Evolutionary conservation across 1,140 invertebrate genomes (phyloP).

Genomic region (Caenorhabditis briggsae): DNA sequence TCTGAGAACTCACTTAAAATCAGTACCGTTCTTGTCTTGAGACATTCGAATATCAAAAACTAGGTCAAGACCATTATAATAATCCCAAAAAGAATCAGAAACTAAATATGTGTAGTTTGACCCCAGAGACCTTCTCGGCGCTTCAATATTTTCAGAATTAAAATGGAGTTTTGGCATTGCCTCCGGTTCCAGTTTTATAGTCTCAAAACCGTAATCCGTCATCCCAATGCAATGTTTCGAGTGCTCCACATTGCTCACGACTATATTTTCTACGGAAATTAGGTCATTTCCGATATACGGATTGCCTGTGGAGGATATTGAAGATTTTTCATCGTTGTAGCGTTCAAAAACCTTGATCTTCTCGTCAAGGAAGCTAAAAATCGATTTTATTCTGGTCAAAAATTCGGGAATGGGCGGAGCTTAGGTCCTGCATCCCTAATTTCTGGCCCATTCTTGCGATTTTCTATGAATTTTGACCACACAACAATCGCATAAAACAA

Average conservation of each 20-base stretch:
- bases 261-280: neutral
- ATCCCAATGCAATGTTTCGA: neutral
- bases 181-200: too few species aligned
- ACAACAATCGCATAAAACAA: too few species aligned
- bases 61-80: neutral
- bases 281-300: neutral
- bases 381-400: neutral
- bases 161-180: neutral
- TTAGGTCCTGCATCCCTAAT: too few species aligned
- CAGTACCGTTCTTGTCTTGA: too few species aligned
- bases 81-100: neutral
- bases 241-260: conserved; percentile 20
- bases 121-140: neutral
- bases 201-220: neutral
- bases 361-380: neutral
- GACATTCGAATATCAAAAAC: too few species aligned
- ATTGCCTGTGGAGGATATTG: neutral
- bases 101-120: neutral
- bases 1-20: too few species aligned
- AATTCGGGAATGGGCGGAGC: too few species aligned
- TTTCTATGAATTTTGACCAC: neutral
- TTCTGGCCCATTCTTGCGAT: neutral
- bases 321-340: neutral
- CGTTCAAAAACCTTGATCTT: too few species aligned
- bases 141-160: neutral